Conservation (phyloP, 2,888 invertebrate species). For the Oxystoma pomonae region DNA sequence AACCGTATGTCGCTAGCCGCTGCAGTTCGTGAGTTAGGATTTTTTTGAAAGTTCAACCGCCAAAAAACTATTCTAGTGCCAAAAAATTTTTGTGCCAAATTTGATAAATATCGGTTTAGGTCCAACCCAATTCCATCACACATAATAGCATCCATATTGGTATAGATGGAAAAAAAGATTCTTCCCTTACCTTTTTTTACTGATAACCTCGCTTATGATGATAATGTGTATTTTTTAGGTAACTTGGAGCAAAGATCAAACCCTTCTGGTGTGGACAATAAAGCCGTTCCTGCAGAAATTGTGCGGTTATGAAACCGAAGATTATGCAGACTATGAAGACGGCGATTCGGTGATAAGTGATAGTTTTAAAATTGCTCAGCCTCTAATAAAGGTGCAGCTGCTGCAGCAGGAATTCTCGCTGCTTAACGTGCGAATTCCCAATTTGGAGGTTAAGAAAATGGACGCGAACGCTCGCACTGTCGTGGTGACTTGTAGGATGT, state of each 20-base stretch:
- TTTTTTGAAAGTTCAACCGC: too few species aligned
- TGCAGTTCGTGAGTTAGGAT: too few species aligned
- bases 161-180: too few species aligned
- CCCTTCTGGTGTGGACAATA: slow-evolving; percentile 85
- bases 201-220: too few species aligned
- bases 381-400: slow-evolving; percentile 50
- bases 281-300: slow-evolving; percentile 80
- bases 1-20: too few species aligned
- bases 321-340: slow-evolving; percentile 27
- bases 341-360: slow-evolving; percentile 12
- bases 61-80: too few species aligned
- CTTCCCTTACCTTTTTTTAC: too few species aligned
- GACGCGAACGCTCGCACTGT: slow-evolving; percentile 54
- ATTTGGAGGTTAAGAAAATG: slow-evolving; percentile 58
- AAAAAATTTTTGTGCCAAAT: too few species aligned
- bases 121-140: too few species aligned
- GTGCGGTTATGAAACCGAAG: slow-evolving; percentile 67
- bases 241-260: slow-evolving; percentile 95
- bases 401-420: slow-evolving; percentile 73
- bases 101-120: too few species aligned
- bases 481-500: slow-evolving; percentile 54
- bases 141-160: too few species aligned
- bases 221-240: not conserved
- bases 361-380: not conserved
- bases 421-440: slow-evolving; percentile 70